Conservation (phyloP, 2,113 vertebrate species). For the Cynoglossus semilaevis region DNA sequence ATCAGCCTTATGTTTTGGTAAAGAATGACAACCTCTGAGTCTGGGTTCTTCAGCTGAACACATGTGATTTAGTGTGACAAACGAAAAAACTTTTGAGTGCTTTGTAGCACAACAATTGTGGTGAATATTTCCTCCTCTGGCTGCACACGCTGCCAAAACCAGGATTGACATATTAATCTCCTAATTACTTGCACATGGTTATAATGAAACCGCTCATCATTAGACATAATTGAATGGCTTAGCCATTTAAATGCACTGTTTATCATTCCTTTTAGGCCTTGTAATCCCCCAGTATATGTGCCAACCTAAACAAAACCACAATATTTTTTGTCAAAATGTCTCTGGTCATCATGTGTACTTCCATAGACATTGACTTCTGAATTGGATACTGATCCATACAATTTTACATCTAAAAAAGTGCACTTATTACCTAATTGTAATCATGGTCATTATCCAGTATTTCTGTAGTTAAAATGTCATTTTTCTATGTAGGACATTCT, state of each 20-base stretch:
- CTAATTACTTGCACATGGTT: slow-evolving; percentile 72
- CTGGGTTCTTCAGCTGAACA: slow-evolving; percentile 51
- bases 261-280: slow-evolving; percentile 34
- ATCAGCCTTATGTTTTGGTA: slow-evolving; percentile 67
- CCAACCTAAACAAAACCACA: slow-evolving; percentile 10
- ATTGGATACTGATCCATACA: too few species aligned
- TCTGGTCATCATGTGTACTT: background rate
- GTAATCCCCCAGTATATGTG: slow-evolving; percentile 17
- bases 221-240: slow-evolving; percentile 67
- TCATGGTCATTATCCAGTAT: background rate
- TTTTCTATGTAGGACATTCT: slow-evolving; percentile 12
- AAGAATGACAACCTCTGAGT: slow-evolving; percentile 51
- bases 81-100: slow-evolving; percentile 33
- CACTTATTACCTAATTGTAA: background rate
- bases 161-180: slow-evolving; percentile 70
- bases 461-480: slow-evolving; percentile 1
- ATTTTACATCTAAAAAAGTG: background rate
- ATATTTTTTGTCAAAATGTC: slow-evolving; percentile 16
- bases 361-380: too few species aligned
- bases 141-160: slow-evolving; percentile 61
- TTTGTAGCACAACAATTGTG: slow-evolving; percentile 34
- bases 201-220: slow-evolving; percentile 69
- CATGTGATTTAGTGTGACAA: slow-evolving; percentile 63
- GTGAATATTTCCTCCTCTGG: slow-evolving; percentile 57
- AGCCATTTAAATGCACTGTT: slow-evolving; percentile 45